phyloP scores from a whole-genome alignment of 2,113 vertebrate species.

The Tenebrosternarchus preto region DNA sequence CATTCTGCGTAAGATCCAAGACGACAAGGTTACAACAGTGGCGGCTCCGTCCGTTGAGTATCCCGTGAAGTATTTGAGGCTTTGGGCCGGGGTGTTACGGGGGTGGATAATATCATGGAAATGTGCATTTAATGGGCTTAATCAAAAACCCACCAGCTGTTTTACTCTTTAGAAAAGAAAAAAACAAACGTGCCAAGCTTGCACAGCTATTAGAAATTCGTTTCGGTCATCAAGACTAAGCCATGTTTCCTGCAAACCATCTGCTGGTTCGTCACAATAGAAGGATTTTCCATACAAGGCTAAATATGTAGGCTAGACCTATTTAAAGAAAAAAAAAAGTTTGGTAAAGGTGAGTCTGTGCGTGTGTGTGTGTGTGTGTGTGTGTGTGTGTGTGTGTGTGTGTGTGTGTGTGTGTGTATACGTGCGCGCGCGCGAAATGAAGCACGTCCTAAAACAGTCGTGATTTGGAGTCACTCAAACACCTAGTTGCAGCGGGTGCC shows the following conservation, averaged over 20 bases:
- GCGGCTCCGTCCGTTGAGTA: no score
- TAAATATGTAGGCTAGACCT: slow-evolving; percentile 22
- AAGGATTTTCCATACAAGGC: slow-evolving; percentile 84
- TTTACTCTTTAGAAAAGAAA: slow-evolving; percentile 89
- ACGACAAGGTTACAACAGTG: slow-evolving; percentile 58
- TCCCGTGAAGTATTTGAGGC: no score
- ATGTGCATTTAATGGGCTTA: slow-evolving; percentile 96
- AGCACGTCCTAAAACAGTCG: no score
- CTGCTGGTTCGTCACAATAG: slow-evolving; percentile 98
- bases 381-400: slow-evolving; percentile 37
- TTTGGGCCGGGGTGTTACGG: slow-evolving; percentile 13
- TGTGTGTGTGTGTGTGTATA: slow-evolving; percentile 2
- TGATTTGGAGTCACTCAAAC: no score
- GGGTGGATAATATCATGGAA: slow-evolving; percentile 86
- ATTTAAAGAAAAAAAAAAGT: slow-evolving; percentile 47
- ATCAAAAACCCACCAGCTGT: slow-evolving; percentile 92
- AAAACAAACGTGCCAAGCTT: slow-evolving; percentile 65
- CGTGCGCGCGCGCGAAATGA: not conserved
- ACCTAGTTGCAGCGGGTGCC: no score
- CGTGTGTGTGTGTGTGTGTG: slow-evolving; percentile 34
- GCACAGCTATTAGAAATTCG: slow-evolving; percentile 95
- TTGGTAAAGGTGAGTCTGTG: slow-evolving; percentile 51
- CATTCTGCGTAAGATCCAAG: slow-evolving; percentile 74
- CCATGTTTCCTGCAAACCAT: slow-evolving; percentile 98
- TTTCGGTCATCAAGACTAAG: slow-evolving; percentile 94